Evolutionary conservation across 1,140 invertebrate species (phyloP).

Genomic region (Ganaspis sp.): DNA sequence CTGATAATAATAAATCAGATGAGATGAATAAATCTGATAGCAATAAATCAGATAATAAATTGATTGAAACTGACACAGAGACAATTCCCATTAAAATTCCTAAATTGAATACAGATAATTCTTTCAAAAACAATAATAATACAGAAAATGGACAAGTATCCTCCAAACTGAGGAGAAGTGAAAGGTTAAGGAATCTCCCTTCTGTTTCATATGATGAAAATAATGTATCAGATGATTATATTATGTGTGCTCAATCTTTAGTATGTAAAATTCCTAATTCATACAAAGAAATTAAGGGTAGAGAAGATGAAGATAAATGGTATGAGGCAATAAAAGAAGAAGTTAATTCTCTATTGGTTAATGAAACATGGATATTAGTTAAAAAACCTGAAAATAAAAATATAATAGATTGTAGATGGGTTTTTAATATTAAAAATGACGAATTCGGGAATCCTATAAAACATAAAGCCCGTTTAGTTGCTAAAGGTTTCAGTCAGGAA

Average conservation of each 20-base stretch:
- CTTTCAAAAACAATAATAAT: no score
- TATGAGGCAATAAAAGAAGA: slow-evolving; percentile 66
- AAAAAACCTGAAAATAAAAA: slow-evolving; percentile 66
- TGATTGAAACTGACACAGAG: no score
- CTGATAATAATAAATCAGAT: no score
- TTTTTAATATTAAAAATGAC: slow-evolving; percentile 34
- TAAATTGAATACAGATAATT: no score
- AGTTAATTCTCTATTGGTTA: slow-evolving; percentile 62
- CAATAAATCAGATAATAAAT: no score
- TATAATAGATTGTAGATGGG: slow-evolving; percentile 37
- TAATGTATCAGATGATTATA: slow-evolving; percentile 20
- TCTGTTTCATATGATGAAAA: slow-evolving; percentile 54
- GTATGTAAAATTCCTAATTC: slow-evolving; percentile 50
- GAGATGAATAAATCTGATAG: no score
- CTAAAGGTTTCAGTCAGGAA: slow-evolving; percentile 69
- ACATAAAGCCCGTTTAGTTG: slow-evolving; percentile 72
- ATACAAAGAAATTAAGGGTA: slow-evolving; percentile 62
- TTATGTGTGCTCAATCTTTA: slow-evolving; percentile 52
- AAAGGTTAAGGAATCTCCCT: slow-evolving; percentile 54
- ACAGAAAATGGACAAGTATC: no score
- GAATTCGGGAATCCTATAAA: slow-evolving; percentile 60
- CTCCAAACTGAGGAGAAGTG: slow-evolving; percentile 57
- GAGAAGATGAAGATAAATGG: slow-evolving; percentile 59
- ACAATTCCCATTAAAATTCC: no score
- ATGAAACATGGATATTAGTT: slow-evolving; percentile 70